Base-by-base conservation (phyloP, 1,140 invertebrate species). In the Bombus haemorrhoidalis region DNA sequence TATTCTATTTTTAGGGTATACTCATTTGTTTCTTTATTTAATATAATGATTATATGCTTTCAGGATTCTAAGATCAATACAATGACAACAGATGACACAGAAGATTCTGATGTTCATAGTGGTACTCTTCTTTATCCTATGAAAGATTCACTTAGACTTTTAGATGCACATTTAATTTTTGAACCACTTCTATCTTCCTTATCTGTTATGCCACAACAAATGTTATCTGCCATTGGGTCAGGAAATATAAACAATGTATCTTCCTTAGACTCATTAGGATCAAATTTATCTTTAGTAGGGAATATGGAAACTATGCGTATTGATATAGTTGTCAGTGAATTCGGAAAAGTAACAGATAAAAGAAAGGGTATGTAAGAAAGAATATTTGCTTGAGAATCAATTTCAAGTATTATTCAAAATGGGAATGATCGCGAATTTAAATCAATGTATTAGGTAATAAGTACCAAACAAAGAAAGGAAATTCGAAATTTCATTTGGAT, bases 151-250 rank as follows among this genome's bases (percentile, higher is more conserved):
- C 96, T 98, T 4, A 97, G 98, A 93, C 94, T 98, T 71, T 95
- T 98, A 78, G 98, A 99, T 95, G 98, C 98, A 32, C 98, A 99
- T 96, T 96, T 98, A n/a, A 98, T 99, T 87, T 99, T 99, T 94
- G 97, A 98, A 92, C 98, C 98, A 1, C 95, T 99, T 77, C 94
- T 99, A 15, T 97, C 97, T 0, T 97, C 97, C 64, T 95, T 99
- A 13, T 98, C 98, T 34, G 97, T 98, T 1, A 98, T 98, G 96
- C 97, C 98, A 2, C 97, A 98, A 92, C 98, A 98, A 95, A 97
- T 98, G 96, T 96, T 95, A 34, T 95, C 94, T 32, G 95, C 93
- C 25, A 95, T 95, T 86, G 94, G 94, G 69, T 95, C 95, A 18
- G 95, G 96, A 62, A 96, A 95, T 91, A 95, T 95, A 77, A 96